Evolutionary conservation across 2,797 vertebrate genomes (phyloP).

Genomic region (Tachyglossus aculeatus): DNA sequence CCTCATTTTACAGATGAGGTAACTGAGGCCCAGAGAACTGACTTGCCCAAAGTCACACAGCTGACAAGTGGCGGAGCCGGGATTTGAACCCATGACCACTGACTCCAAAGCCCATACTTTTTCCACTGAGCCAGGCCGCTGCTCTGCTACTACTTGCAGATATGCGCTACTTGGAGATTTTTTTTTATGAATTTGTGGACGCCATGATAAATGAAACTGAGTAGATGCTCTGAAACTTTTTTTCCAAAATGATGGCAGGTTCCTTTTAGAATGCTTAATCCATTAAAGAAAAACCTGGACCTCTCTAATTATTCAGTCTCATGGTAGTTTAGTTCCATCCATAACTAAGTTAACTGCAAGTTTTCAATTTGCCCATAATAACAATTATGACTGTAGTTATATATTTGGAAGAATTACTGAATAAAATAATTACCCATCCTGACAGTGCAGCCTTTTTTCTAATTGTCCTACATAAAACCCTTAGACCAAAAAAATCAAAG

Average conservation of each 20-base stretch:
- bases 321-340: constrained; percentile 51
- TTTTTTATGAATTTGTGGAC: not conserved
- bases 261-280: too few species aligned
- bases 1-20: too few species aligned
- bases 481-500: constrained; percentile 72
- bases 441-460: constrained; percentile 45
- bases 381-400: constrained; percentile 66
- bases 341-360: constrained; percentile 56
- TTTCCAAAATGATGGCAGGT: too few species aligned
- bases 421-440: constrained; percentile 72
- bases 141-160: too few species aligned
- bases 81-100: too few species aligned
- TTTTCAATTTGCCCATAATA: constrained; percentile 59
- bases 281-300: too few species aligned
- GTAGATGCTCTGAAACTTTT: not conserved
- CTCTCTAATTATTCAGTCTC: constrained; percentile 20
- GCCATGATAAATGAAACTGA: constrained; percentile 13
- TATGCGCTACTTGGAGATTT: too few species aligned
- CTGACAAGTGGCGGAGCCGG: too few species aligned
- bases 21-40: too few species aligned
- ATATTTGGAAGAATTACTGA: constrained; percentile 70
- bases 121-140: too few species aligned
- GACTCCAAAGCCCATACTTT: too few species aligned
- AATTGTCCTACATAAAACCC: constrained; percentile 72
- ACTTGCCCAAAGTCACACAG: too few species aligned